Base-by-base conservation (phyloP, 2,797 vertebrate species). In the Zonotrichia albicollis region DNA sequence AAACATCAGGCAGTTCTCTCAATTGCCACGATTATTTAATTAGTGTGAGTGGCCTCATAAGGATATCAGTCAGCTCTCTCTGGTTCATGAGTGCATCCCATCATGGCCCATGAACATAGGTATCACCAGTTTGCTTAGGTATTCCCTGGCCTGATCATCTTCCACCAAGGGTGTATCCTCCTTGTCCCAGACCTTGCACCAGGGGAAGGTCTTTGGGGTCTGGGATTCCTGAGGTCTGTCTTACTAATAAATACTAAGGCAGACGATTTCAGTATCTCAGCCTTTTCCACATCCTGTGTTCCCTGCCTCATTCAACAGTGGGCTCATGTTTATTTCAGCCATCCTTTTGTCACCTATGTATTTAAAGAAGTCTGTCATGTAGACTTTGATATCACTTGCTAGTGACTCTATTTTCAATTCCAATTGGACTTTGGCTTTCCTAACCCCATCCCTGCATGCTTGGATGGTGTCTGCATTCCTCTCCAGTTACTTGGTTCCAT, bases 71-170 rank as follows among this genome's bases (percentile, higher is more conserved):
- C 57, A 64, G 21, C 14, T 42, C 20, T 13, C n/a, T 62, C 48
- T 70, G 30, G 21, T 14, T 77, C 48, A 26, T 34, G 42, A 42
- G 16, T 30, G 21, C 13, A 54, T 40, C 16, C 30, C 25, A 32
- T 50, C 18, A 40, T 4, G 19, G 43, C 14, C 30, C 27, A 72
- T 2, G 4, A 26, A 67, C 20, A 36, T 46, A 19, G 0, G 0
- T 3, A 85, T 32, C 14, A 76, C 9, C 36, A 36, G 21, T 66
- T 50, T 79, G 36, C 36, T 87, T 48, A 68, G 5, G 15, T 58
- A 57, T 25, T 62, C 23, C 30, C 16, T 32, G 20, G 58, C 27
- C 12, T 26, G 34, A 74, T 54, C 40, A 43, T 50, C 45, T 58
- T 58, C 11, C 7, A 58, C 27, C 32, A 64, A 77, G 12, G 9